A percentile compares a stretch with the other conserved stretches of the same genome.
These are phyloP conservation scores for Punctoribates punctum DNA, from an alignment of 2,888 invertebrate species.

Conservation along the genomic window DNA sequence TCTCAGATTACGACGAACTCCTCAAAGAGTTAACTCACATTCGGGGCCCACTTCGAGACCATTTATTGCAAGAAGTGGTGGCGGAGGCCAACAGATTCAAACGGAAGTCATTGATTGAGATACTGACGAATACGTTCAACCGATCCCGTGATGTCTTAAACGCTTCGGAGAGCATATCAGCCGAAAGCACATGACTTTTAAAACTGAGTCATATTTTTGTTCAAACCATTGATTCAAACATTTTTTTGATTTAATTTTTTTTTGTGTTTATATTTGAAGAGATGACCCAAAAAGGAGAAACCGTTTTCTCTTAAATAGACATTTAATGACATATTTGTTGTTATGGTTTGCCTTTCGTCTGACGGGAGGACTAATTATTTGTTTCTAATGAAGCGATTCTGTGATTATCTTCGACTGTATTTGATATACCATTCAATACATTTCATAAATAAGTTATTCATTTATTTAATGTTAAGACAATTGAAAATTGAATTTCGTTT, in stretches of 20 bases:
- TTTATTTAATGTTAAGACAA: background rate
- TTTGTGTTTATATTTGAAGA: too few species aligned
- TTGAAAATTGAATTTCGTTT: background rate
- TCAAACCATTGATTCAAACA: background rate
- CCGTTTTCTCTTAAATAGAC: too few species aligned
- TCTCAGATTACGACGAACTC: slow-evolving; percentile 66
- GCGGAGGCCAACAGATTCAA: slow-evolving; percentile 74
- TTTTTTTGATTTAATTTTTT: background rate
- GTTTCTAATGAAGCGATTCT: slow-evolving; percentile 19
- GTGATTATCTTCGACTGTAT: slow-evolving; percentile 13
- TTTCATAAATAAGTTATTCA: slow-evolving; percentile 12
- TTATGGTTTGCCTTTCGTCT: background rate
- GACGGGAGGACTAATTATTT: background rate
- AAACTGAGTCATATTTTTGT: background rate
- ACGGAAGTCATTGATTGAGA: slow-evolving; percentile 62
- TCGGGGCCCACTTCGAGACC: slow-evolving; percentile 64
- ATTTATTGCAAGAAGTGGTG: slow-evolving; percentile 68
- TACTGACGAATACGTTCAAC: background rate
- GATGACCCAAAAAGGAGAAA: too few species aligned
- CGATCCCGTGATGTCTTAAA: background rate
- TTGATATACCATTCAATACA: background rate
- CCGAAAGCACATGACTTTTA: background rate
- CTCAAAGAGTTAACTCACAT: slow-evolving; percentile 69
- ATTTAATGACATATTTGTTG: background rate
- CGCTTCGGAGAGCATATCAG: background rate